These are phyloP conservation scores for Dendrolimus punctatus DNA, from an alignment of 1,140 invertebrate genomes.

Conservation along the genomic window DNA sequence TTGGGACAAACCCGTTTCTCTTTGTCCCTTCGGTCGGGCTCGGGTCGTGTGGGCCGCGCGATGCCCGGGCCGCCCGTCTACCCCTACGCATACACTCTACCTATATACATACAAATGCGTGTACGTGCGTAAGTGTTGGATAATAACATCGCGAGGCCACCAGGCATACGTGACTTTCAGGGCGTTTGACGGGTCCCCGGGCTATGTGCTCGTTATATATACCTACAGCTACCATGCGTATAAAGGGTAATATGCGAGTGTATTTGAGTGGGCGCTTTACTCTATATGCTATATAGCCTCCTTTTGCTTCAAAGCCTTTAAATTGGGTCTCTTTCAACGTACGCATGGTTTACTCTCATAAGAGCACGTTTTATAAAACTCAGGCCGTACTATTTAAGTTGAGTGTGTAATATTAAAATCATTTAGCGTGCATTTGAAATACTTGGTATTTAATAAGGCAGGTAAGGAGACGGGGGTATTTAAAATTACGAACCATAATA, in stretches of 20 bases:
- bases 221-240: slow-evolving; percentile 17
- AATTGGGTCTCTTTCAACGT: slow-evolving; percentile 59
- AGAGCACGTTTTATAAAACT: slow-evolving; percentile 11
- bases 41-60: slow-evolving; percentile 59
- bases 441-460: too few relatives aligned
- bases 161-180: slow-evolving; percentile 62
- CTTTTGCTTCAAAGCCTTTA: slow-evolving; percentile 50
- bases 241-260: slow-evolving; percentile 22
- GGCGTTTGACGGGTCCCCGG: slow-evolving; percentile 51
- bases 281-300: slow-evolving; percentile 41
- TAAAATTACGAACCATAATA: too few relatives aligned
- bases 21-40: slow-evolving; percentile 66
- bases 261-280: slow-evolving; percentile 39
- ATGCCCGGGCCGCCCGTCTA: slow-evolving; percentile 46
- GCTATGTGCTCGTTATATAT: slow-evolving; percentile 34
- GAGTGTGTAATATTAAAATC: too few relatives aligned
- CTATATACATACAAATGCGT: slow-evolving; percentile 31
- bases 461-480: too few relatives aligned
- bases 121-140: slow-evolving; percentile 43
- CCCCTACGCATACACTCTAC: slow-evolving; percentile 14
- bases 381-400: too few relatives aligned
- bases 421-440: too few relatives aligned
- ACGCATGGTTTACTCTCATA: slow-evolving; percentile 13
- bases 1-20: slow-evolving; percentile 71
- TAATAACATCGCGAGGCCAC: slow-evolving; percentile 61